phyloP scores from a whole-genome alignment of 2,888 invertebrate genomes.

The Brenthis ino region DNA sequence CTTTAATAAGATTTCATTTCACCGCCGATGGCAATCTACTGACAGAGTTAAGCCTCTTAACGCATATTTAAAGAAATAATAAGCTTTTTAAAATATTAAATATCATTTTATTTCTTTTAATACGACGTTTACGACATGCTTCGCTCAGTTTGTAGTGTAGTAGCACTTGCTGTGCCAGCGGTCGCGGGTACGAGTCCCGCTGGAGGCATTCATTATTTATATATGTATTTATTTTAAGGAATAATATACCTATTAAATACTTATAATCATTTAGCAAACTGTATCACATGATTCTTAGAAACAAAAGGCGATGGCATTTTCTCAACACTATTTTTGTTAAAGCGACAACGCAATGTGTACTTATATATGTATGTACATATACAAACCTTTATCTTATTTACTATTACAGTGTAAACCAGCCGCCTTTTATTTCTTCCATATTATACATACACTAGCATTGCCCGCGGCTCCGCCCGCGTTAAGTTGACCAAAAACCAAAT shows the following conservation, averaged over 20 bases:
- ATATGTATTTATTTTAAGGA: no score
- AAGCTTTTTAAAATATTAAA: neutral
- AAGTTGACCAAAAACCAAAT: no score
- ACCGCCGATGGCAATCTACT: constrained; percentile 29
- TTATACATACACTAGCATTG: no score
- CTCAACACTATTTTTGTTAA: neutral
- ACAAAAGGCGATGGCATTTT: constrained; percentile 12
- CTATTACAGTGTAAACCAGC: constrained; percentile 8
- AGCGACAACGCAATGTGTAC: neutral
- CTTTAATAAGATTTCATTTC: constrained; percentile 37
- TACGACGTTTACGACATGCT: neutral
- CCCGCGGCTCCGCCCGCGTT: no score
- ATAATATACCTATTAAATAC: no score
- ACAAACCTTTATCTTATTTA: constrained; percentile 1
- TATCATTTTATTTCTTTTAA: neutral
- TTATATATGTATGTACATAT: neutral
- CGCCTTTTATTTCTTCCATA: constrained; percentile 1
- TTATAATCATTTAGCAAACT: neutral
- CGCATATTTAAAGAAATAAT: constrained; percentile 23
- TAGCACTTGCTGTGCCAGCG: no score
- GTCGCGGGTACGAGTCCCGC: no score
- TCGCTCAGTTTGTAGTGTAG: no score
- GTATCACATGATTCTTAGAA: constrained; percentile 11
- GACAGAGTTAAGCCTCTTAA: constrained; percentile 25
- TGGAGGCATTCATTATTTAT: no score